Base-by-base conservation (phyloP, 2,113 vertebrate genomes). In the Macheiramphus alcinus region DNA sequence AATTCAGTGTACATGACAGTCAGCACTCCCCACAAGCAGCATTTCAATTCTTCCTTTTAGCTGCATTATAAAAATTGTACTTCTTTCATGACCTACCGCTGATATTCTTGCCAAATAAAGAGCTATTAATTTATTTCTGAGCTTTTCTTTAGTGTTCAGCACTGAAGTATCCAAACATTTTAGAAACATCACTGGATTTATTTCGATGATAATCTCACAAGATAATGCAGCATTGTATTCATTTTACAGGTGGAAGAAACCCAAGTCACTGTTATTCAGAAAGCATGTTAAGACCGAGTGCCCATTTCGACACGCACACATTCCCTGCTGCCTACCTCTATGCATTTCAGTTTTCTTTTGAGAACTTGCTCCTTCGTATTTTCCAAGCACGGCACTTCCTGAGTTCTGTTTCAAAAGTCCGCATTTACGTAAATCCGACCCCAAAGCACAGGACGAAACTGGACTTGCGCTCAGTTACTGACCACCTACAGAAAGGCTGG, bases 401-500 rank as follows among this genome's bases (percentile, higher is more conserved):
- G 25, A 67, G 26, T 14, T 29, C 48, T 32, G 6, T 32, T 83
- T 74, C 55, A 48, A 47, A 27, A 65, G 31, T 34, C 67, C 73
- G 40, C 38, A 55, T 20, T 86, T 72, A 31, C 1, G 6, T 1
- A 26, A 34, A 6, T 15, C n/a, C 25, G 31, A 72, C 45, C 48
- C 45, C 81, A 68, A 59, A 48, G 32, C 56, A 71, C 0, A 1
- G 0, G 6, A 26, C 0, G 4, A 32, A n/a, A 13, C 0, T 32
- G 25, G 42, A 83, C 23, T 11, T 67, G 20, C 27, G 19, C 15
- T 58, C 76, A 53, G 17, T 15, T 43, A 42, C 27, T 42, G 78
- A 85, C 22, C 72, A 29, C 13, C 48, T 17, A 21, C 40, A 73
- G 63, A 27, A 79, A 68, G 45, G 10, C 62, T 25, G 59, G 10